phyloP scores from a whole-genome alignment of 53 echinoderm and acorn worm genomes.

The Apostichopus leukothele region DNA sequence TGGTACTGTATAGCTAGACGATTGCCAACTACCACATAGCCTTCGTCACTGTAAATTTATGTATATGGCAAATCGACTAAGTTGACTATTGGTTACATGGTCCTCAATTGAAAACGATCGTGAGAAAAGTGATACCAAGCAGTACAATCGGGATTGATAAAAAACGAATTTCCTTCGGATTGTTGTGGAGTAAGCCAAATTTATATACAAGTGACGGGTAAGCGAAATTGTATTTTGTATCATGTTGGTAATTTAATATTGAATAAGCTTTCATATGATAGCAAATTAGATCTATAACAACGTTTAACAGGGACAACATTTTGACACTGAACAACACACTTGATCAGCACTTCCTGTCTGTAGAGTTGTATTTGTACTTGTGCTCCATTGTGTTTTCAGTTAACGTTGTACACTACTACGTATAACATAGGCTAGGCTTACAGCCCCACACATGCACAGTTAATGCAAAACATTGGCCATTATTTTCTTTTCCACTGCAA shows the following conservation, averaged over 20 bases:
- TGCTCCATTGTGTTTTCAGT: background rate
- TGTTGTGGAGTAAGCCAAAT: background rate
- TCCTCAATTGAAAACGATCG: background rate
- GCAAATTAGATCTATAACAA: too few relatives aligned
- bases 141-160: background rate
- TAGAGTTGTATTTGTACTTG: background rate
- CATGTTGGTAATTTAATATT: too few relatives aligned
- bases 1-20: too few relatives aligned
- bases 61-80: background rate
- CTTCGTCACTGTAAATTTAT: background rate
- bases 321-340: background rate
- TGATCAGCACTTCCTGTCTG: background rate
- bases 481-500: too few relatives aligned
- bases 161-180: background rate
- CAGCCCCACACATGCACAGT: too few relatives aligned
- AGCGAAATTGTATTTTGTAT: background rate
- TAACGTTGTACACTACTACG: background rate
- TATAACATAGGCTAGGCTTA: too few relatives aligned
- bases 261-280: too few relatives aligned
- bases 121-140: slow-evolving; percentile 3
- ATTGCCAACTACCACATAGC: too few relatives aligned
- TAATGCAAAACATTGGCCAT: too few relatives aligned
- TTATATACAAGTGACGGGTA: background rate
- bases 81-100: background rate
- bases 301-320: too few relatives aligned